phyloP scores from a whole-genome alignment of 2,888 invertebrate species.

The Sinodicranocentrus sp. region DNA sequence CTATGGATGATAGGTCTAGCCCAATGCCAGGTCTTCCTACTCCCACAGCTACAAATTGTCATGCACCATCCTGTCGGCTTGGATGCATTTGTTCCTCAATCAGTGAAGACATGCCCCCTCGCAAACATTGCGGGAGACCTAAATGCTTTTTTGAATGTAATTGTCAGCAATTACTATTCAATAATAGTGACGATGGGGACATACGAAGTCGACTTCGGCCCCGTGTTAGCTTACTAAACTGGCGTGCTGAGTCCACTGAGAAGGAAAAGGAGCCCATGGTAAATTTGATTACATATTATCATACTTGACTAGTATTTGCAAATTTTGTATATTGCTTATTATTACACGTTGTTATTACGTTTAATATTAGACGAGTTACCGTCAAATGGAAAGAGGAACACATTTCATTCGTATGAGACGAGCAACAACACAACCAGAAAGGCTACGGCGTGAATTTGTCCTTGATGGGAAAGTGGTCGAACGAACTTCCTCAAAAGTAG shows the following conservation, averaged over 20 bases:
- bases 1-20: slow-evolving; percentile 62
- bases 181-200: slow-evolving; percentile 69
- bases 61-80: slow-evolving; percentile 67
- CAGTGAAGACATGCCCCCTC: slow-evolving; percentile 58
- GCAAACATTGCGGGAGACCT: slow-evolving; percentile 71
- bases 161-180: slow-evolving; percentile 61
- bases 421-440: slow-evolving; percentile 52
- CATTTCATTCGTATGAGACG: slow-evolving; percentile 65
- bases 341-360: slow-evolving; percentile 13
- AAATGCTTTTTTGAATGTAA: slow-evolving; percentile 74
- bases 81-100: slow-evolving; percentile 73
- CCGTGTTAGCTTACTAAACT: slow-evolving; percentile 73
- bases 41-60: slow-evolving; percentile 61
- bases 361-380: slow-evolving; percentile 62
- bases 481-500: slow-evolving; percentile 14
- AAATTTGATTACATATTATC: slow-evolving; percentile 20
- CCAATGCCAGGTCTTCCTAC: slow-evolving; percentile 40
- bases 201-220: slow-evolving; percentile 74
- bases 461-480: slow-evolving; percentile 59
- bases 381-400: slow-evolving; percentile 70
- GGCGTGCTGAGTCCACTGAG: slow-evolving; percentile 70
- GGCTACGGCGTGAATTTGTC: slow-evolving; percentile 65
- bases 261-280: slow-evolving; percentile 71
- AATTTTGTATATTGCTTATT: not conserved
- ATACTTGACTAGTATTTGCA: not conserved